phyloP scores from a whole-genome alignment of 2,888 invertebrate species.

The Spisula subtruncata region DNA sequence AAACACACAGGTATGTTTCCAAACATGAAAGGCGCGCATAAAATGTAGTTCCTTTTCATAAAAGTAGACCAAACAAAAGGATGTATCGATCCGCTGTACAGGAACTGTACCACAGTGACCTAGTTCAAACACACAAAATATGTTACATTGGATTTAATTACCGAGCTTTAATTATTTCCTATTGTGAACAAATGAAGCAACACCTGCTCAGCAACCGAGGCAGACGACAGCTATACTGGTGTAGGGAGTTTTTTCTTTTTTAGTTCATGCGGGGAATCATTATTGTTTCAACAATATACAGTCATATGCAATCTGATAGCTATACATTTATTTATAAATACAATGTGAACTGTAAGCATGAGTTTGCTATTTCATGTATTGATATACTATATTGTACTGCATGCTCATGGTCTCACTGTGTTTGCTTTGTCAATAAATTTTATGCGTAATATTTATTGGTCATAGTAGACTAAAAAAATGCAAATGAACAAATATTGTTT shows the following conservation, averaged over 20 bases:
- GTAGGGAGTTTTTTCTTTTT: not conserved
- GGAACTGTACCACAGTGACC: not conserved
- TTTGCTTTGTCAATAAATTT: too few relatives aligned
- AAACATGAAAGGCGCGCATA: conserved; percentile 1
- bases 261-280: not conserved
- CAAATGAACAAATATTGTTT: too few relatives aligned
- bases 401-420: too few relatives aligned
- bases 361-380: too few relatives aligned
- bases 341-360: too few relatives aligned
- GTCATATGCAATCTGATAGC: not conserved
- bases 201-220: not conserved
- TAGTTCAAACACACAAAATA: conserved; percentile 13
- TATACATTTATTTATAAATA: not conserved
- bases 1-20: not conserved
- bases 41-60: not conserved
- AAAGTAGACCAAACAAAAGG: not conserved
- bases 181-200: not conserved
- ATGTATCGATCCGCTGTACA: not conserved
- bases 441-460: too few relatives aligned
- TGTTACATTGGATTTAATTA: not conserved
- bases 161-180: not conserved
- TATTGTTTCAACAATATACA: not conserved
- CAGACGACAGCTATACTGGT: not conserved
- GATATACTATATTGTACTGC: too few relatives aligned
- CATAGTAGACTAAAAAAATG: too few relatives aligned